phyloP scores from a whole-genome alignment of 1,140 invertebrate genomes.

The fruit fly (Drosophila melanogaster) region Release_6_plus_ISO1_MT NT_037436.4:2207501-2208000 shows the following conservation, averaged over 20 bases:
- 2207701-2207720: slow-evolving; percentile 74
- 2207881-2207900: slow-evolving; percentile 69
- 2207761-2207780: slow-evolving; percentile 64
- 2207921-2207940: not conserved
- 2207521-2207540: slow-evolving; percentile 51
- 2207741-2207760: slow-evolving; percentile 26
- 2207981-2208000: not conserved
- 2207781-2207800: slow-evolving; percentile 46
- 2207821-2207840: slow-evolving; percentile 78
- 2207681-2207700: slow-evolving; percentile 37
- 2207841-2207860: slow-evolving; percentile 70
- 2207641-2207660: slow-evolving; percentile 34
- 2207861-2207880: slow-evolving; percentile 58
- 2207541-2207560: slow-evolving; percentile 5
- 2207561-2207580: slow-evolving; percentile 51
- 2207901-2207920: slow-evolving; percentile 21
- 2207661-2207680: slow-evolving; percentile 35
- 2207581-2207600: slow-evolving; percentile 57
- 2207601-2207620: slow-evolving; percentile 66
- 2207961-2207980: not conserved
- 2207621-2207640: slow-evolving; percentile 26
- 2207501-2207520: slow-evolving; percentile 33
- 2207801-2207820: slow-evolving; percentile 54
- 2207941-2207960: not conserved
- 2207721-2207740: slow-evolving; percentile 79